Conservation (phyloP, 2,888 invertebrate species). For the Drosophila mulleri region DNA sequence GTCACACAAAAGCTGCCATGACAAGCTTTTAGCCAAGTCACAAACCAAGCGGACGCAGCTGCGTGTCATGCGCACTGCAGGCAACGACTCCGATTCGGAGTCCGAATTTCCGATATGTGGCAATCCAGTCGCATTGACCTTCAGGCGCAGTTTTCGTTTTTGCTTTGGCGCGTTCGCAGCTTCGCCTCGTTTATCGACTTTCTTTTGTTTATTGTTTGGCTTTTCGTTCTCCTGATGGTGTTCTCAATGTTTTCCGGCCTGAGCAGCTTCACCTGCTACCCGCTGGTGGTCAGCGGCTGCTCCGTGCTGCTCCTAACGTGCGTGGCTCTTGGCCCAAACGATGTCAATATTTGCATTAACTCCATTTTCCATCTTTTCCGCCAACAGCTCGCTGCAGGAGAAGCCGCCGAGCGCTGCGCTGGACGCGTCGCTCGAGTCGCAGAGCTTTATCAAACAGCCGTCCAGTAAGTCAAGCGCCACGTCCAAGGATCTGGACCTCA, state of each 20-base stretch:
- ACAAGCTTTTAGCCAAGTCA: constrained; percentile 33
- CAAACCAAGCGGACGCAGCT: constrained; percentile 17
- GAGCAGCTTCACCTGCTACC: constrained; percentile 82
- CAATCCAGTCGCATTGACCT: constrained; percentile 61
- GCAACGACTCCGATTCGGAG: constrained; percentile 18
- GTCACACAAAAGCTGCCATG: constrained; percentile 19
- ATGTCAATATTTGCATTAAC: neutral
- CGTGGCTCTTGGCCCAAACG: constrained; percentile 25
- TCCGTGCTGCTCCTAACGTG: constrained; percentile 79
- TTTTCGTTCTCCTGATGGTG: constrained; percentile 63
- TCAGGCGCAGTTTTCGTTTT: constrained; percentile 70
- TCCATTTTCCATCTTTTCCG: neutral
- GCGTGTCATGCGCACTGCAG: constrained; percentile 52
- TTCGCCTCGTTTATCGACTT: constrained; percentile 56
- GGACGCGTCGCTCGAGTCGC: constrained; percentile 65
- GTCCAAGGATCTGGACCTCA: constrained; percentile 60
- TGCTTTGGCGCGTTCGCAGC: constrained; percentile 62
- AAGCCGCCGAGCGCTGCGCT: constrained; percentile 67
- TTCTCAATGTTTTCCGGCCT: constrained; percentile 80
- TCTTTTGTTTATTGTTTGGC: constrained; percentile 61
- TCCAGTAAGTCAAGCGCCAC: constrained; percentile 36
- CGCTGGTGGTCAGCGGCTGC: constrained; percentile 82
- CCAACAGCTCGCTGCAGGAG: constrained; percentile 79
- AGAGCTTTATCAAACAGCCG: constrained; percentile 77
- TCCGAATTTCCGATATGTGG: constrained; percentile 16